Evolutionary conservation across 2,113 vertebrate genomes (phyloP).

Genomic region (Megatriorchis doriae): DNA sequence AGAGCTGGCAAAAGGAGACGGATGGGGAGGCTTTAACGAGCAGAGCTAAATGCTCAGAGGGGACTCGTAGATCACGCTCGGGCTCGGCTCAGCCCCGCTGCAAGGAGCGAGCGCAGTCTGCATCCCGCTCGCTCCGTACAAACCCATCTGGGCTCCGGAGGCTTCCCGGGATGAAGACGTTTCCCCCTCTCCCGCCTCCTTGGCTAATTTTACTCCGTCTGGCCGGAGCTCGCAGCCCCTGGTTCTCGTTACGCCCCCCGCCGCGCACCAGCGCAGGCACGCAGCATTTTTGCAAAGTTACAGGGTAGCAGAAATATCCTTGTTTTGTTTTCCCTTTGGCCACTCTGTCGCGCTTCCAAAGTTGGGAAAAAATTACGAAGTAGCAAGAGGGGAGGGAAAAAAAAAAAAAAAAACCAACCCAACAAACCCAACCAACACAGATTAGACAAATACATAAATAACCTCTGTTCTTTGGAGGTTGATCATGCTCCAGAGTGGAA

Average conservation of each 20-base stretch:
- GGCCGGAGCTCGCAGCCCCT: constrained; percentile 24
- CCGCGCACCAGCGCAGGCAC: neutral
- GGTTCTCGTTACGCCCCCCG: constrained; percentile 28
- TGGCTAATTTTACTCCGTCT: constrained; percentile 11
- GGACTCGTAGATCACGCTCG: neutral
- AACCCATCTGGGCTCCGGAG: neutral
- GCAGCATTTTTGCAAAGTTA: constrained; percentile 29
- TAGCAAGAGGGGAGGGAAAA: neutral
- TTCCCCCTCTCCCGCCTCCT: constrained; percentile 9
- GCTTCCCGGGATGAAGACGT: neutral
- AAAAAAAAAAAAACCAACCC: too few relatives aligned
- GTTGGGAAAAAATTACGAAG: constrained; percentile 29
- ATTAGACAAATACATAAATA: neutral
- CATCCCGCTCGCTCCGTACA: neutral
- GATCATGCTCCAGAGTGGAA: neutral
- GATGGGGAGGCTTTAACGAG: neutral
- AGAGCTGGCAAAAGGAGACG: neutral
- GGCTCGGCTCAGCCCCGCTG: neutral
- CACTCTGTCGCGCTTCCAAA: neutral
- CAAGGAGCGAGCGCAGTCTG: neutral
- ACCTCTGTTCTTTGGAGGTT: neutral
- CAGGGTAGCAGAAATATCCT: constrained; percentile 40
- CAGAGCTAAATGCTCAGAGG: accelerated
- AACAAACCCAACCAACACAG: neutral
- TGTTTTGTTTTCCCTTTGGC: neutral